Evolutionary conservation across 2,888 invertebrate genomes (phyloP).

Genomic region (Cephalotes varians): DNA sequence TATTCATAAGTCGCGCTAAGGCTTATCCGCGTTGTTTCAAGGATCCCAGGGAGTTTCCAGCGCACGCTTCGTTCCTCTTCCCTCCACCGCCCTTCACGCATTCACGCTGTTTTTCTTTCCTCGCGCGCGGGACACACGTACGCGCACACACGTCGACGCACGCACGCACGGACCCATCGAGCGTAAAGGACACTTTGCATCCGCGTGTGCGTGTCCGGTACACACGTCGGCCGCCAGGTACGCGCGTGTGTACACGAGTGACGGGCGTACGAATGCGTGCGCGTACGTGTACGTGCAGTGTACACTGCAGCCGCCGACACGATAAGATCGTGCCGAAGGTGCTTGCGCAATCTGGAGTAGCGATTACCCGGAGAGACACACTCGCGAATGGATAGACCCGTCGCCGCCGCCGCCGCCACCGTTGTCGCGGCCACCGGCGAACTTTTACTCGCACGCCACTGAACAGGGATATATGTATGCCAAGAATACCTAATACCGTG

Average conservation of each 20-base stretch:
- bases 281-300: constrained; percentile 38
- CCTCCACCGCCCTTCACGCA: constrained; percentile 29
- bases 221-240: not conserved
- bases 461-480: not conserved
- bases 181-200: constrained; percentile 15
- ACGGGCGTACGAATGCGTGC: constrained; percentile 36
- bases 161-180: not conserved
- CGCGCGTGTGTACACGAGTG: not conserved
- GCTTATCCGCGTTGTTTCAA: constrained; percentile 79
- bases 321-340: constrained; percentile 74
- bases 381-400: constrained; percentile 64
- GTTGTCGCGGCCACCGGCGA: not conserved
- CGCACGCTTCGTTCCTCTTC: constrained; percentile 51
- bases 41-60: constrained; percentile 79
- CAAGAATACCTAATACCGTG: not conserved
- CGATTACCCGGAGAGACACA: constrained; percentile 71
- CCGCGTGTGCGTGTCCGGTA: not conserved
- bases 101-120: constrained; percentile 29
- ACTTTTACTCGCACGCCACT: constrained; percentile 27
- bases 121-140: constrained; percentile 25
- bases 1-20: constrained; percentile 83
- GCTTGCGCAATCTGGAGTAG: constrained; percentile 75
- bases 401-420: constrained; percentile 54
- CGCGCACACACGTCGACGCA: not conserved
- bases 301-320: constrained; percentile 48